A percentile compares a stretch with the other conserved stretches of the same genome.
phyloP scores from a whole-genome alignment of 2,797 vertebrate genomes.

The Myotis vivesi region DNA sequence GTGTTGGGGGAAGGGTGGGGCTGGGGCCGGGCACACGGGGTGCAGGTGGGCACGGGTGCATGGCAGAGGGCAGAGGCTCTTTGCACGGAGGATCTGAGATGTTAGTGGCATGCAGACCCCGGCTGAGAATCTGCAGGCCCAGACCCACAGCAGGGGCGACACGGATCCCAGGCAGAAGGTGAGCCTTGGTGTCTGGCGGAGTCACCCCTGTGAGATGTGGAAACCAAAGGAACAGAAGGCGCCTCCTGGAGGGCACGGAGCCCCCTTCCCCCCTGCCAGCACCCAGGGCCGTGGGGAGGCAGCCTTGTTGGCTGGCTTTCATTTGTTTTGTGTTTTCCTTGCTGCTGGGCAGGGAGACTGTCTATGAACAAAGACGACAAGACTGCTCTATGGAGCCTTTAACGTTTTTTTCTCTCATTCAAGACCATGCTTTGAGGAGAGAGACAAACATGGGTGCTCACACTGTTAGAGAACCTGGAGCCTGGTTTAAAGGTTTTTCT shows the following conservation, averaged over 20 bases:
- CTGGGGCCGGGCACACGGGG: fast-evolving
- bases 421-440: not conserved
- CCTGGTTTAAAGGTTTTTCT: not conserved
- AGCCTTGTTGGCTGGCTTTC: fast-evolving
- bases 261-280: not conserved
- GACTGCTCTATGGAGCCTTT: not conserved
- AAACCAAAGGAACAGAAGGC: not conserved
- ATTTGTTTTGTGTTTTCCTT: not conserved
- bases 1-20: not conserved
- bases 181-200: not conserved
- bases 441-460: no score
- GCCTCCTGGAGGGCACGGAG: not conserved
- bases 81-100: not conserved
- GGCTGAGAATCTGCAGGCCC: not conserved
- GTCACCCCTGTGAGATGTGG: not conserved
- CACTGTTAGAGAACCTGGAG: not conserved
- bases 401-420: not conserved
- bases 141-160: not conserved
- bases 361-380: not conserved
- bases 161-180: fast-evolving
- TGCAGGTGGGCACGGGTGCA: not conserved
- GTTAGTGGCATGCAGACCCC: not conserved
- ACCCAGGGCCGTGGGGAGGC: not conserved
- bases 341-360: not conserved
- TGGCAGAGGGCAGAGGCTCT: no score